Conservation (phyloP, 2,797 vertebrate species). For the Falco cherrug region DNA sequence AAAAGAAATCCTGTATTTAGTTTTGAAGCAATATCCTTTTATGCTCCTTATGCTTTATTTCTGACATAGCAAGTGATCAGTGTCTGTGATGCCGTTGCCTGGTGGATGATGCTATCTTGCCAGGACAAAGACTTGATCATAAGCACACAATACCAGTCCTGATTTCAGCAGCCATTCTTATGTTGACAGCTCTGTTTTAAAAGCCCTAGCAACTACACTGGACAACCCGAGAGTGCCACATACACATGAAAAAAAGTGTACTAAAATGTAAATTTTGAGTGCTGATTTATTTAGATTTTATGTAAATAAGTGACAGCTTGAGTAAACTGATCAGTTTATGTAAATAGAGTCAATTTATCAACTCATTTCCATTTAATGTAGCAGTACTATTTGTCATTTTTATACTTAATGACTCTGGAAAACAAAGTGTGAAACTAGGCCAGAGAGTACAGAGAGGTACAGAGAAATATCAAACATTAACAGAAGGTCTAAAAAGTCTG, state of each 20-base stretch:
- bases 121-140: neutral
- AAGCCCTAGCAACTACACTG: neutral
- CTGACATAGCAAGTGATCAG: neutral
- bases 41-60: neutral
- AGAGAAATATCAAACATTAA: neutral
- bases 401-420: neutral
- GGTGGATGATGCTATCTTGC: neutral
- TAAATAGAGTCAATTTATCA: neutral
- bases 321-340: neutral
- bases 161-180: neutral
- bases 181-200: neutral
- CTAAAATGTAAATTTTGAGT: neutral
- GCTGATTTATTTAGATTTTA: neutral
- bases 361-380: conserved; percentile 10
- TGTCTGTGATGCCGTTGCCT: neutral
- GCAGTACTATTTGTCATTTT: neutral
- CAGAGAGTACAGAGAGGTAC: neutral
- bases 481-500: neutral
- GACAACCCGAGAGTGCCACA: neutral
- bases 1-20: neutral
- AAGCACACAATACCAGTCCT: neutral
- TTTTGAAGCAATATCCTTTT: neutral
- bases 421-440: neutral
- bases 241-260: neutral
- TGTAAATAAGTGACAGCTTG: neutral